These are phyloP conservation scores for Ranitomeya imitator DNA, from an alignment of 2,113 vertebrate species.

Conservation along the genomic window DNA sequence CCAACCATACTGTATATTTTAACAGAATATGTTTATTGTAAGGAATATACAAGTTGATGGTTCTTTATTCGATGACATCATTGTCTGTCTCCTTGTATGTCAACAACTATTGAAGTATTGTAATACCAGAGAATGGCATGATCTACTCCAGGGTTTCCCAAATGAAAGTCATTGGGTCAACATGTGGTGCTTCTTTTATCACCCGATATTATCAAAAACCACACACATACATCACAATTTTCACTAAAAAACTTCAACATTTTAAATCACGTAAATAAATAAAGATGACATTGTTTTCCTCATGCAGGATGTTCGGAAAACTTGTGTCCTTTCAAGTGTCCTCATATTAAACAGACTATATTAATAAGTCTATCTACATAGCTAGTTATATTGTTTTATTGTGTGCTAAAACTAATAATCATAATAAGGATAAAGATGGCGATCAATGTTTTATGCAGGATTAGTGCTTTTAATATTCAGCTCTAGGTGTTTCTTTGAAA, in stretches of 20 bases:
- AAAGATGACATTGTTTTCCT: not conserved
- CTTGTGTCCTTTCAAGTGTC: too few relatives aligned
- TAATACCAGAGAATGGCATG: not conserved
- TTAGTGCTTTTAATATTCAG: too few relatives aligned
- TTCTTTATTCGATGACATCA: conserved; percentile 1
- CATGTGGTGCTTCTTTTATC: not conserved
- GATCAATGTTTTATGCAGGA: too few relatives aligned
- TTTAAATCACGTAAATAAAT: not conserved
- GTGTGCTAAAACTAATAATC: too few relatives aligned
- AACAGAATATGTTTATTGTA: conserved; percentile 10
- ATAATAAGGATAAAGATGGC: too few relatives aligned
- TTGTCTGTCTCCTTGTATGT: conserved; percentile 7
- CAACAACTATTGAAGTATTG: not conserved
- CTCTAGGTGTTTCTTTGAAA: too few relatives aligned
- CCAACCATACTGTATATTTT: conserved; percentile 4
- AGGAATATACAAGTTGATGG: conserved; percentile 11
- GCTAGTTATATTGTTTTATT: too few relatives aligned
- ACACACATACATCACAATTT: not conserved
- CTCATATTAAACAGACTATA: too few relatives aligned
- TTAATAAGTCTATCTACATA: too few relatives aligned
- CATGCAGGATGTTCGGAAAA: not conserved
- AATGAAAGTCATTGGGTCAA: not conserved
- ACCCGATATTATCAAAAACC: not conserved
- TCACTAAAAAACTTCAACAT: not conserved
- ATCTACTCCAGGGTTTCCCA: not conserved